Base-by-base conservation (phyloP, 2,888 invertebrate species). In the Exephanes ischioxanthus region DNA sequence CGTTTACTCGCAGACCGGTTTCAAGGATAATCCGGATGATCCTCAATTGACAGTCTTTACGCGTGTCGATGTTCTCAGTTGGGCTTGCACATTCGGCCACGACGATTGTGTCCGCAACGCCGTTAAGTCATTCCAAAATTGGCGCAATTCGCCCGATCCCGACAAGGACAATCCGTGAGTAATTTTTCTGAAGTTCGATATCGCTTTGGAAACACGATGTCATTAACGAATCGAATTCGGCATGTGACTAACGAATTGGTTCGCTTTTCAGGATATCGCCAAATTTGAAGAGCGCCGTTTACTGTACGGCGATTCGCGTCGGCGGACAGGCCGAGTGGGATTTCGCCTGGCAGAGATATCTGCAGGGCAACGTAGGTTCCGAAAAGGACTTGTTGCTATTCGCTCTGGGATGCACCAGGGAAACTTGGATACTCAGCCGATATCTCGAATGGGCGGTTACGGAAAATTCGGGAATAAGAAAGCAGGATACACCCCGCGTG, bases 301-400 rank as follows among this genome's bases (percentile, higher is more conserved):
- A 98, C 94, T 99, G 99, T 92, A 96, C 97, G 1, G 98, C 97
- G 0, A 96, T 99, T 7, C 95, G 96, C 80, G 96, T 97, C 11
- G 99, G 99, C 0, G 97, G 97, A 0, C 96, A 97, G 87, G 95
- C 95, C 0, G 98, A 98, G 92, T 99, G 99, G 99, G 96, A 97
- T 86, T 99, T 98, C 93, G 97, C 97, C 0, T 98, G 98, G 96
- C 95, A 97, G 68, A 95, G 97, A 45, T 98, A 97, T 92, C 93
- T 95, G 53, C 95, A 95, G 3, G 96, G 97, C 1, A 97, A 97
- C 87, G 96, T 97, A 0, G 97, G 97, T 0, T 96, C 97, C 0
- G 98, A 99, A 93, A 96, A 97, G 89, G 97, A 97, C 88, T 95
- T 97, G 9, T 94, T 99, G 9, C 94, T 98, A 16, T 95, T 95